Conservation (phyloP, 2,113 vertebrate genomes). For the Morone saxatilis region DNA sequence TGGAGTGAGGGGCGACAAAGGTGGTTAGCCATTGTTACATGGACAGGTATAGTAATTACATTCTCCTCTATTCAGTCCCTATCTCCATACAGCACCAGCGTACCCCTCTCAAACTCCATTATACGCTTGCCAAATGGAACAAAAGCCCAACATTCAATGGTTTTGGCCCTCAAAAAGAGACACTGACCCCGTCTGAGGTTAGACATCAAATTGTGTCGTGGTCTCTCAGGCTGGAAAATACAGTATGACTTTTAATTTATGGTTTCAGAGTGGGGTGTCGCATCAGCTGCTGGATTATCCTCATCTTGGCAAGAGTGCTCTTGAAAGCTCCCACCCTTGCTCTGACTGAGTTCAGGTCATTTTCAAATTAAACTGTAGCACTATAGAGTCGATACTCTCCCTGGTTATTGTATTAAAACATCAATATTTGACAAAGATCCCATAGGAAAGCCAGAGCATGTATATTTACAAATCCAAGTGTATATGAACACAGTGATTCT, state of each 20-base stretch:
- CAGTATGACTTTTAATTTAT: conserved; percentile 67
- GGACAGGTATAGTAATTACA: conserved; percentile 80
- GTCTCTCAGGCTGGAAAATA: conserved; percentile 32
- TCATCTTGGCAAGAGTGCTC: conserved; percentile 44
- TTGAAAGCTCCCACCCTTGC: conserved; percentile 26
- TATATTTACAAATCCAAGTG: too few relatives aligned
- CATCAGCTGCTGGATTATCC: conserved; percentile 56
- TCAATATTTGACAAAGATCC: neutral
- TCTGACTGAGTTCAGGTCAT: conserved; percentile 47
- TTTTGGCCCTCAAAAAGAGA: conserved; percentile 59
- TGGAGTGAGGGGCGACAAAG: conserved; percentile 64
- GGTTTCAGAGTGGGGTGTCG: conserved; percentile 18
- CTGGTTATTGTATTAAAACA: neutral
- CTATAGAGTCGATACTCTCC: neutral
- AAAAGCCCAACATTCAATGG: conserved; percentile 70
- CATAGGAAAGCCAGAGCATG: neutral
- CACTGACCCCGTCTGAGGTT: conserved; percentile 64
- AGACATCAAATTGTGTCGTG: conserved; percentile 58
- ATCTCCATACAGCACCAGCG: conserved; percentile 69
- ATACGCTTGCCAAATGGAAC: conserved; percentile 71
- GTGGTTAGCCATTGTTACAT: conserved; percentile 76
- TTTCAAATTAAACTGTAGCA: neutral
- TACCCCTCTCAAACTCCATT: conserved; percentile 68
- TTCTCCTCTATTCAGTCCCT: conserved; percentile 72
- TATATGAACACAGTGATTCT: too few relatives aligned